phyloP scores from a whole-genome alignment of 2,888 invertebrate genomes.

The Trilocha varians region DNA sequence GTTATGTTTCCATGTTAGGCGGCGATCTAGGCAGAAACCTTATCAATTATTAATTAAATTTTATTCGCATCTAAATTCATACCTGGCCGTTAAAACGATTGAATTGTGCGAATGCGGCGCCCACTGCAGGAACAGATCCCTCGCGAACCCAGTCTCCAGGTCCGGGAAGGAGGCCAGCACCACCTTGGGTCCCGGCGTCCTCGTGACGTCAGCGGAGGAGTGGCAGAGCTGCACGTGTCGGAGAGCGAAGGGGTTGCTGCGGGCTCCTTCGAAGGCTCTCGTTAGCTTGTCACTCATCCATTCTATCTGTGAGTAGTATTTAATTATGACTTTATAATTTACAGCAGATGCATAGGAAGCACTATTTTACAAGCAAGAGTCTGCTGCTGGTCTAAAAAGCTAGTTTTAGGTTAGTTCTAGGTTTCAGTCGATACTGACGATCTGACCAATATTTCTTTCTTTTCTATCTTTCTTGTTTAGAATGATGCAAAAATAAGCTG shows the following conservation, averaged over 20 bases:
- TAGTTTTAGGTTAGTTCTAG: too few relatives aligned
- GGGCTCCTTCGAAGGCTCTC: slow-evolving; percentile 90
- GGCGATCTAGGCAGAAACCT: too few relatives aligned
- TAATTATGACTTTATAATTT: not conserved
- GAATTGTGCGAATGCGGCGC: slow-evolving; percentile 93
- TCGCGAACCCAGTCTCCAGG: slow-evolving; percentile 94
- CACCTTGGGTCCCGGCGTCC: slow-evolving; percentile 85
- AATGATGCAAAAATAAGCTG: too few relatives aligned
- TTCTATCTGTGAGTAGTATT: slow-evolving; percentile 80
- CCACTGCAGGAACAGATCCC: slow-evolving; percentile 97
- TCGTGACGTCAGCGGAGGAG: slow-evolving; percentile 84
- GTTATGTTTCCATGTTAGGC: too few relatives aligned
- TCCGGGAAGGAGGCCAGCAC: slow-evolving; percentile 96
- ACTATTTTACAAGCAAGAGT: too few relatives aligned
- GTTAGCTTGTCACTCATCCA: slow-evolving; percentile 99
- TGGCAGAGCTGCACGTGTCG: slow-evolving; percentile 96
- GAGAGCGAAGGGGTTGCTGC: slow-evolving; percentile 96
- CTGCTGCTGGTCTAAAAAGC: too few relatives aligned
- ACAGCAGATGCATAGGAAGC: too few relatives aligned
- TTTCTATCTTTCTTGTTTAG: too few relatives aligned
- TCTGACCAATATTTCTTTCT: too few relatives aligned
- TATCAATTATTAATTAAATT: too few relatives aligned
- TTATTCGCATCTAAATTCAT: too few relatives aligned
- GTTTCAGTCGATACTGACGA: too few relatives aligned
- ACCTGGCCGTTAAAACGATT: slow-evolving; percentile 92